These are phyloP conservation scores for Aphelenchoides bicaudatus DNA, from an alignment of 2,888 invertebrate genomes.

Conservation along the genomic window DNA sequence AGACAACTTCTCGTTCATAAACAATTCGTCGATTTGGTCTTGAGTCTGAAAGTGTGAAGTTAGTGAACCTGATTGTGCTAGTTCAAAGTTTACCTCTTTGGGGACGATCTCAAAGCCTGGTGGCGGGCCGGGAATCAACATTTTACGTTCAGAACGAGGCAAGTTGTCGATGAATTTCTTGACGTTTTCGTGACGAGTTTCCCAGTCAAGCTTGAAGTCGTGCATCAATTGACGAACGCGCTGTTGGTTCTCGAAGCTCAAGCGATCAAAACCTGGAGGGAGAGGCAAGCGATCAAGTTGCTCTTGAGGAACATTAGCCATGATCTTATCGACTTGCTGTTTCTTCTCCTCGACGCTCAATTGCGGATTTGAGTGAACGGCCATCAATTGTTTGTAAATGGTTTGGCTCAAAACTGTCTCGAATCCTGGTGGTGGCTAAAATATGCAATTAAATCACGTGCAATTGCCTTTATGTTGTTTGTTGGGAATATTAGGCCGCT, in stretches of 20 bases:
- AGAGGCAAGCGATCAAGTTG: constrained; percentile 28
- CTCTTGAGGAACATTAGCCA: constrained; percentile 24
- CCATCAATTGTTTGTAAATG: constrained; percentile 25
- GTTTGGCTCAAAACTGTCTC: constrained; percentile 24
- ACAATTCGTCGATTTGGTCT: constrained; percentile 30
- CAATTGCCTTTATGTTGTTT: too few relatives aligned
- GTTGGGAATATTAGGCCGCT: too few relatives aligned
- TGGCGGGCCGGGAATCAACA: constrained; percentile 25
- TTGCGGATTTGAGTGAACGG: constrained; percentile 22
- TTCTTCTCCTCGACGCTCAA: constrained; percentile 30
- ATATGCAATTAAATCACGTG: too few relatives aligned
- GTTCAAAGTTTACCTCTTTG: constrained; percentile 19
- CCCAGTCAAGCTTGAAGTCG: constrained; percentile 17
- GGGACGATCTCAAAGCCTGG: constrained; percentile 23
- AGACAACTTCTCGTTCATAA: constrained; percentile 20
- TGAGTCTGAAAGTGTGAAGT: constrained; percentile 16
- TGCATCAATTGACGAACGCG: constrained; percentile 7
- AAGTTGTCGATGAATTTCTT: constrained; percentile 25
- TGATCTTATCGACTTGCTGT: constrained; percentile 27
- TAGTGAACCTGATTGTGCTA: not conserved
- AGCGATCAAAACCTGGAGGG: constrained; percentile 32
- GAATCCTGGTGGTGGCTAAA: constrained; percentile 31
- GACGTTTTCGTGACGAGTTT: constrained; percentile 28
- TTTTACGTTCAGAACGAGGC: constrained; percentile 26
- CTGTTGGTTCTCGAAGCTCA: constrained; percentile 19